A percentile compares a stretch with the other conserved stretches of the same genome.
These are phyloP conservation scores for Sphecodes monilicornis DNA, from an alignment of 2,888 invertebrate species.

Conservation along the genomic window DNA sequence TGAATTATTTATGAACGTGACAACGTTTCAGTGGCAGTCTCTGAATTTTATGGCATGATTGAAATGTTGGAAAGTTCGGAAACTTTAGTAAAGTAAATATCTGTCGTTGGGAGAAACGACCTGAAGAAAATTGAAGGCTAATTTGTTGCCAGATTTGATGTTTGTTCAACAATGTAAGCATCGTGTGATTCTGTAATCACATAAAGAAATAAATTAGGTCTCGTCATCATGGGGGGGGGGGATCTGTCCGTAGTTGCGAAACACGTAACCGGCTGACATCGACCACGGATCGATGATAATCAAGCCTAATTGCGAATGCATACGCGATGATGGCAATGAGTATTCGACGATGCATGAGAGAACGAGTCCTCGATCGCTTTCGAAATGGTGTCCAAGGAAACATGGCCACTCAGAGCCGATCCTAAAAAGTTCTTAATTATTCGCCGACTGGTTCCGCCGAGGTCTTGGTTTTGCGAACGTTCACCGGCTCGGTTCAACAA, in stretches of 20 bases:
- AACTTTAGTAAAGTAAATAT: not conserved
- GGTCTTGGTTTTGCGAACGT: not conserved
- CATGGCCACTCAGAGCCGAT: not conserved
- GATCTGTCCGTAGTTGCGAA: slow-evolving; percentile 15
- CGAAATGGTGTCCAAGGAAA: slow-evolving; percentile 22
- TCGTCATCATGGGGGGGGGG: not conserved
- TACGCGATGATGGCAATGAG: slow-evolving; percentile 43
- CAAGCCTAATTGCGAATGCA: slow-evolving; percentile 46
- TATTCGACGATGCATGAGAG: slow-evolving; percentile 21
- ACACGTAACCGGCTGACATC: slow-evolving; percentile 26
- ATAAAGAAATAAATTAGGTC: not conserved
- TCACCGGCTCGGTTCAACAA: not conserved
- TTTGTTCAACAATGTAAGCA: not conserved
- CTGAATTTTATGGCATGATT: not conserved
- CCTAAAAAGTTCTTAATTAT: slow-evolving; percentile 12
- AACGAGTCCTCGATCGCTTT: slow-evolving; percentile 36
- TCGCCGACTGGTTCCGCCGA: not conserved
- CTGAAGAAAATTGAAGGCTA: not conserved
- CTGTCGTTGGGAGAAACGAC: too few species aligned
- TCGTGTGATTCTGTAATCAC: not conserved
- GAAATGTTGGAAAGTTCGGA: not conserved
- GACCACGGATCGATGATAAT: slow-evolving; percentile 44
- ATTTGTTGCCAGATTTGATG: not conserved
- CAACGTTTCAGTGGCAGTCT: not conserved
- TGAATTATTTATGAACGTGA: not conserved